Base-by-base conservation (phyloP, 2,113 vertebrate species). In the Phycodurus eques region DNA sequence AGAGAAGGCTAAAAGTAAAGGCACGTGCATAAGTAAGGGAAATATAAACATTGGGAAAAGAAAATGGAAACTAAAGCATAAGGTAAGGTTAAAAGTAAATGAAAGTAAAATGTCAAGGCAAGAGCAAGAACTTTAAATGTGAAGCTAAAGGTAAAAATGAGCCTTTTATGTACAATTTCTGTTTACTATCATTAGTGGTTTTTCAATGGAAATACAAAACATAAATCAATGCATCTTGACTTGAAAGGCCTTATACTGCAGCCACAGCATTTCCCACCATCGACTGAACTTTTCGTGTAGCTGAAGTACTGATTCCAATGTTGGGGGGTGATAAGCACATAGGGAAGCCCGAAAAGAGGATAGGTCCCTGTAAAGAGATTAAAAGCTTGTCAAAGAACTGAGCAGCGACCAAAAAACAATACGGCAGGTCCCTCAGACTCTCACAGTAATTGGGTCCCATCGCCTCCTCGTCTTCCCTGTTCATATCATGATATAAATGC, bases 241-340 rank as follows among this genome's bases (percentile, higher is more conserved):
- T 72, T 87, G 78, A 59, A n/a, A 39, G 51, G 20, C 81, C 82
- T 20, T 51, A 65, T 5, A 83, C 68, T 4, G 75, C 80, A 27
- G 87, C 85, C 72, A 44, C 2, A 14, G 77, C 62, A 0, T 83
- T 86, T 22, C 73, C 64, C 0, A 74, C 61, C 78, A 81, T 81
- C 68, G 11, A 75, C 47, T 83, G 65, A 49, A 80, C 71, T 0
- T 74, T 84, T 49, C 22, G 61, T 2, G 80, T 83, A 0, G 10
- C 27, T 31, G 27, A 2, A 7, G 80, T 84, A 10, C 19, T 71
- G 42, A 73, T 82, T 15, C 80, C 80, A 1, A 73, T 73, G 72
- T 86, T 77, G 27, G 27, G 15, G 74, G 8, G 85, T 82, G 65
- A 87, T 80, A 9, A 81, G 72, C 12, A 77, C 60, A 9, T 88